A percentile compares a stretch with the other conserved stretches of the same genome.
Conservation (phyloP, 2,113 vertebrate genomes). For the Cyrtonyx montezumae region DNA sequence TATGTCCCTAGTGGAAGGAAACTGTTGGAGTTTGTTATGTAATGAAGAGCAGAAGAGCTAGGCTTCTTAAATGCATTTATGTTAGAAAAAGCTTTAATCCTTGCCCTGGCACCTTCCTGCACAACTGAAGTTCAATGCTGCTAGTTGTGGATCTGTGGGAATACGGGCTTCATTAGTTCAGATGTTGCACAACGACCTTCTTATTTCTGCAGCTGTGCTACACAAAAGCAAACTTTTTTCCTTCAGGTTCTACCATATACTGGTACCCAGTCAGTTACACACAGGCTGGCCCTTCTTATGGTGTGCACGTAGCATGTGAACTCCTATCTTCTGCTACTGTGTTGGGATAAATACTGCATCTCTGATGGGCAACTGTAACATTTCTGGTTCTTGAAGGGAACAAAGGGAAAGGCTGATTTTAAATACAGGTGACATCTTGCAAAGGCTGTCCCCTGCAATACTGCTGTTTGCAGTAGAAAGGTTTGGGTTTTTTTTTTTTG, state of each 20-base stretch:
- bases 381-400: background rate
- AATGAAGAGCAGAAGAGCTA: background rate
- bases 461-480: background rate
- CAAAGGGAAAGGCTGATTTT: background rate
- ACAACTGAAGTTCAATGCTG: background rate
- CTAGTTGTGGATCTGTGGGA: background rate
- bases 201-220: background rate
- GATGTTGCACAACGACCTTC: background rate
- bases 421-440: background rate
- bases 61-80: background rate
- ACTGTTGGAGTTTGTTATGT: background rate
- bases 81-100: background rate
- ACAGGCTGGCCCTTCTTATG: background rate
- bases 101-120: background rate
- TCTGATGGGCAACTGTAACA: background rate
- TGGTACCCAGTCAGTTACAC: background rate
- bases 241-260: background rate
- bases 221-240: background rate
- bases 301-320: background rate
- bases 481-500: background rate
- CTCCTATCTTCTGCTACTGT: background rate
- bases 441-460: background rate
- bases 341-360: background rate
- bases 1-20: background rate
- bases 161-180: accelerated